Conservation (phyloP, 30 jellyfish, hydroid and myxozoan species). For the Hydractinia echinata region DNA sequence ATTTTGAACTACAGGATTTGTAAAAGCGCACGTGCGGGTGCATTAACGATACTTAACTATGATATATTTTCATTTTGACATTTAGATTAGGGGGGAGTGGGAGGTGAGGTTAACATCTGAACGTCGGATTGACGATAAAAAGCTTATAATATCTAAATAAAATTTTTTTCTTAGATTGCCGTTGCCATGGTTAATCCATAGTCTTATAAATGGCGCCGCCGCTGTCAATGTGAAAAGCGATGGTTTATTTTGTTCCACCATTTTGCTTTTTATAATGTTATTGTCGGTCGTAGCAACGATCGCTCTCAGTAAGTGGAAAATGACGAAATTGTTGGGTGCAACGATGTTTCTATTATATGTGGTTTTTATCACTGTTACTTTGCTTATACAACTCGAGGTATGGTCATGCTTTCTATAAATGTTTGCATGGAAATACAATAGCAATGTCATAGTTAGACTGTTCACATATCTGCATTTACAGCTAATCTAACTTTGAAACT, state of each 20-base stretch:
- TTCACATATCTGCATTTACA: too few species aligned
- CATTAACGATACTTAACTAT: too few species aligned
- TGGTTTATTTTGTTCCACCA: conserved; percentile 74
- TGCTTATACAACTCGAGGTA: conserved; percentile 47
- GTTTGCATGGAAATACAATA: too few species aligned
- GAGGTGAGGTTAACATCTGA: too few species aligned
- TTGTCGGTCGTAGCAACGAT: conserved; percentile 61
- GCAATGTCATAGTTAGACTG: too few species aligned
- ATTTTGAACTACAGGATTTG: too few species aligned
- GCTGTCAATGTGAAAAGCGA: conserved; percentile 43
- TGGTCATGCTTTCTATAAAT: conserved; percentile 36
- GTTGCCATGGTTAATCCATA: conserved; percentile 67
- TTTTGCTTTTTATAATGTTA: conserved; percentile 62
- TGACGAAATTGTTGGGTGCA: conserved; percentile 62
- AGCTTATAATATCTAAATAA: too few species aligned
- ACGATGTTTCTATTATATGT: conserved; percentile 64
- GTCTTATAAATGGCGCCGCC: conserved; percentile 40
- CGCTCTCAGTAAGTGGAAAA: conserved; percentile 68
- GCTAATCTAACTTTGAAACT: too few species aligned
- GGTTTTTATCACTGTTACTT: conserved; percentile 54
- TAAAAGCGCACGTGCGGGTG: too few species aligned
- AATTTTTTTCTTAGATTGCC: conserved; percentile 42
- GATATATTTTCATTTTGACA: too few species aligned
- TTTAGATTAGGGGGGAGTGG: too few species aligned
- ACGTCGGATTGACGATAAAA: too few species aligned